phyloP scores from a whole-genome alignment of 2,113 vertebrate species.

The Clarias macrocephalus region DNA sequence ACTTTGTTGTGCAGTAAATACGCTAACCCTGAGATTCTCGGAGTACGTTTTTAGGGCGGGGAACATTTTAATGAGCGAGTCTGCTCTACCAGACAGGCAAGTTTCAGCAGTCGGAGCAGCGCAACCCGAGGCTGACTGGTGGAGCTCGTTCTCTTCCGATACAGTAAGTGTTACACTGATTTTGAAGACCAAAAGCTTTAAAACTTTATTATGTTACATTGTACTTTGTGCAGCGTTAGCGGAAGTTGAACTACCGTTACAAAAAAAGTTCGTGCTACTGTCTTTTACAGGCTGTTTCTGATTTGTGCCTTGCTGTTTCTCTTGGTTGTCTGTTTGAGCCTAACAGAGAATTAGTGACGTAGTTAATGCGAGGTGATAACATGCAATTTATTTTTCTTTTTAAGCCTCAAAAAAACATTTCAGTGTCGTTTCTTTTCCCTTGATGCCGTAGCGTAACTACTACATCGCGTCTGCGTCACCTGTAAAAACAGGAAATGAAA shows the following conservation, averaged over 20 bases:
- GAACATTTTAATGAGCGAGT: not conserved
- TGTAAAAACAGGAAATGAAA: slow-evolving; percentile 3
- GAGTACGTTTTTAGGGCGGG: not conserved
- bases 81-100: not conserved
- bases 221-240: not conserved
- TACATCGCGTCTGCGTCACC: not conserved
- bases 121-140: not conserved
- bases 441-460: too few relatives aligned
- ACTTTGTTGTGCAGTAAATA: too few relatives aligned
- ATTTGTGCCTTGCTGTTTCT: not conserved
- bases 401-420: not conserved
- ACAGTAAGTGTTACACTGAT: slow-evolving; percentile 32
- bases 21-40: slow-evolving; percentile 23
- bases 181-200: not conserved
- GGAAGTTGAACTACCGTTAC: not conserved
- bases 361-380: not conserved
- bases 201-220: not conserved
- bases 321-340: not conserved
- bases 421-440: not conserved
- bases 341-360: not conserved
- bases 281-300: not conserved
- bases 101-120: not conserved
- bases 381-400: too few relatives aligned
- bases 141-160: not conserved
- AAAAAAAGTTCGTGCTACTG: slow-evolving; percentile 4